Evolutionary conservation across 2,797 vertebrate species (phyloP).

Genomic region (Enteromius unitaeniatus): DNA sequence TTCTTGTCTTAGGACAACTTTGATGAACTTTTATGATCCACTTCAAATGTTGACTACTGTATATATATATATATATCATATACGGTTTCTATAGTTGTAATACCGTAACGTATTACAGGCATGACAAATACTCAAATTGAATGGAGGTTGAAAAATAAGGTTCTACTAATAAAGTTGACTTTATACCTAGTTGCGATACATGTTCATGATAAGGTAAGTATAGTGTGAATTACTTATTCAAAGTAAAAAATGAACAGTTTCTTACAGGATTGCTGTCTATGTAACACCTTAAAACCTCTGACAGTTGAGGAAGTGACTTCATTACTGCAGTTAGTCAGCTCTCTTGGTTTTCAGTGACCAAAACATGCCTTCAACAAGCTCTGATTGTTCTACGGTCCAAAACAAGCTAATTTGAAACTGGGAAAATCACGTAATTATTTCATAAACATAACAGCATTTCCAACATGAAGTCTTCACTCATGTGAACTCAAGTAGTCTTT

Average conservation of each 20-base stretch:
- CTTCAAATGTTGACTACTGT: too few relatives aligned
- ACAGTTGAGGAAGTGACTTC: slow-evolving; percentile 65
- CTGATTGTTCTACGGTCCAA: slow-evolving; percentile 67
- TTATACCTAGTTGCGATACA: background rate
- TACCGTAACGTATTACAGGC: too few relatives aligned
- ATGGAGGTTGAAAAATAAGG: background rate
- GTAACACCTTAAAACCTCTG: slow-evolving; percentile 33
- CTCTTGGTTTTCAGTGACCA: slow-evolving; percentile 53
- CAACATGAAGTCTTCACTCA: slow-evolving; percentile 25
- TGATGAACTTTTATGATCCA: too few relatives aligned
- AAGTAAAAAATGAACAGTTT: background rate
- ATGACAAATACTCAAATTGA: too few relatives aligned
- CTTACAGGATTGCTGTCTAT: slow-evolving; percentile 20
- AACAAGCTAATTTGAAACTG: slow-evolving; percentile 61
- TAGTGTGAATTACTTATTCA: background rate
- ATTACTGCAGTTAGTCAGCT: slow-evolving; percentile 69
- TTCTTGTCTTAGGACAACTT: too few relatives aligned
- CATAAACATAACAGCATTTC: slow-evolving; percentile 48
- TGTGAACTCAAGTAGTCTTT: slow-evolving; percentile 51
- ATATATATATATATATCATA: too few relatives aligned
- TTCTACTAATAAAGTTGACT: background rate
- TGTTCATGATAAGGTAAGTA: background rate
- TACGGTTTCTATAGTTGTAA: too few relatives aligned
- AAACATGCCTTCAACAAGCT: slow-evolving; percentile 59
- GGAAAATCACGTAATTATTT: slow-evolving; percentile 58